Percentiles rank a stretch among this genome's conserved stretches.
Conservation (phyloP, 2,888 invertebrate species). For the Amblyteles armatorius region DNA sequence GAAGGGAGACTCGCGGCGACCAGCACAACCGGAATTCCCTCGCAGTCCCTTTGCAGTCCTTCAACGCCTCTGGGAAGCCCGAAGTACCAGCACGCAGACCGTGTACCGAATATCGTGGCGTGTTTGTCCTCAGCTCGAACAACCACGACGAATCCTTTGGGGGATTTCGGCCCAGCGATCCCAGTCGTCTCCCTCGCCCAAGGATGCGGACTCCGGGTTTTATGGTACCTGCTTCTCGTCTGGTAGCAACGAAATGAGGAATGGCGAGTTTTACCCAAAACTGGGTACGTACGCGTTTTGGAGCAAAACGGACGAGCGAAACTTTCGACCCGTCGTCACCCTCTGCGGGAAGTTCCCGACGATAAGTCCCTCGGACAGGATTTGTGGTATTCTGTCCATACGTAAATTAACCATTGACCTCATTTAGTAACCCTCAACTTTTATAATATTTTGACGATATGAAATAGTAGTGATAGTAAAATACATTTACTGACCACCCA, state of each 20-base stretch:
- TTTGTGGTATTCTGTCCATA: constrained; percentile 12
- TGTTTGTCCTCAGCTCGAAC: constrained; percentile 45
- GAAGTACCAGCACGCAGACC: constrained; percentile 16
- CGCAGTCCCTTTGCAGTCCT: constrained; percentile 42
- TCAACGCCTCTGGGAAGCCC: constrained; percentile 40
- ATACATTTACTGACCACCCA: too few relatives aligned
- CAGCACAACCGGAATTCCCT: constrained; percentile 50
- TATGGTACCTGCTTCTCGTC: constrained; percentile 46
- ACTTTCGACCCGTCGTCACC: constrained; percentile 32
- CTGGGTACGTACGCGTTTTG: not conserved
- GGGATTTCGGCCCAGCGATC: constrained; percentile 44
- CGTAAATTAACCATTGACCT: too few relatives aligned
- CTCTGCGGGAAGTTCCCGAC: constrained; percentile 27
- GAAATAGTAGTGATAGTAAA: too few relatives aligned
- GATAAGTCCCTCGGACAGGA: constrained; percentile 14
- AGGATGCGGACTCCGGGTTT: constrained; percentile 16
- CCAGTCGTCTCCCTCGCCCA: not conserved
- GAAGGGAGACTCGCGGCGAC: not conserved
- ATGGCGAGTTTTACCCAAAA: constrained; percentile 36
- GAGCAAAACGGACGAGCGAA: constrained; percentile 33
- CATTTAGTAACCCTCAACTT: too few relatives aligned
- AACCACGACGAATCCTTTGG: constrained; percentile 48
- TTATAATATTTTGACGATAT: too few relatives aligned
- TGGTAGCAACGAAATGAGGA: constrained; percentile 33
- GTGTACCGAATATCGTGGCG: constrained; percentile 7